Evolutionary conservation across 2,888 invertebrate genomes (phyloP).

Genomic region (Lobophora halterata): DNA sequence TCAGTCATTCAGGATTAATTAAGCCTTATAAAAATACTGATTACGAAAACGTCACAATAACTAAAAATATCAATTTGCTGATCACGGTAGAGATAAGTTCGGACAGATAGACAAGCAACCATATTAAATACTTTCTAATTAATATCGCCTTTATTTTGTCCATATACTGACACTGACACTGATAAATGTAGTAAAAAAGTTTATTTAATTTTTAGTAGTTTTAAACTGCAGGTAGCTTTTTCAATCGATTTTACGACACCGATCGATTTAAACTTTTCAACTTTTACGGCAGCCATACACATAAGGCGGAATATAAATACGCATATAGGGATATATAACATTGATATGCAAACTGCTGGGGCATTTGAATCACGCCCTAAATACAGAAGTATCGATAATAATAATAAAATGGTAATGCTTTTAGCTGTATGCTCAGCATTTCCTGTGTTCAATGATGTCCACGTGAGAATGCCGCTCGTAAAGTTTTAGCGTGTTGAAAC

Average conservation of each 20-base stretch:
- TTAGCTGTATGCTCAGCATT: conserved; percentile 18
- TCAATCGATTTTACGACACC: conserved; percentile 13
- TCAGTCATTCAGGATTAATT: too few relatives aligned
- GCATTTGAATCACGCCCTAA: conserved; percentile 26
- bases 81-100: too few relatives aligned
- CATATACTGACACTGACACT: too few relatives aligned
- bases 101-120: too few relatives aligned
- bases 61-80: too few relatives aligned
- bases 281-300: conserved; percentile 5
- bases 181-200: conserved; percentile 1
- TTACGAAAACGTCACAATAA: too few relatives aligned
- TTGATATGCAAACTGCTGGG: conserved; percentile 16
- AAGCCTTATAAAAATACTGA: too few relatives aligned
- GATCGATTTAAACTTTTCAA: neutral
- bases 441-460: conserved; percentile 20
- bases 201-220: neutral
- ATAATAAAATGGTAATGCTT: conserved; percentile 27
- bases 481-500: conserved; percentile 2
- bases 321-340: conserved; percentile 11
- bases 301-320: too few relatives aligned
- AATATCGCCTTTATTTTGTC: too few relatives aligned
- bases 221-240: conserved; percentile 2
- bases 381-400: conserved; percentile 11
- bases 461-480: conserved; percentile 23
- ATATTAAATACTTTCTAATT: too few relatives aligned